Percentiles rank a stretch among this genome's conserved stretches.
Evolutionary conservation across 53 echinoderm and acorn worm species (phyloP).

Genomic region (Apostichopus leukothele): DNA sequence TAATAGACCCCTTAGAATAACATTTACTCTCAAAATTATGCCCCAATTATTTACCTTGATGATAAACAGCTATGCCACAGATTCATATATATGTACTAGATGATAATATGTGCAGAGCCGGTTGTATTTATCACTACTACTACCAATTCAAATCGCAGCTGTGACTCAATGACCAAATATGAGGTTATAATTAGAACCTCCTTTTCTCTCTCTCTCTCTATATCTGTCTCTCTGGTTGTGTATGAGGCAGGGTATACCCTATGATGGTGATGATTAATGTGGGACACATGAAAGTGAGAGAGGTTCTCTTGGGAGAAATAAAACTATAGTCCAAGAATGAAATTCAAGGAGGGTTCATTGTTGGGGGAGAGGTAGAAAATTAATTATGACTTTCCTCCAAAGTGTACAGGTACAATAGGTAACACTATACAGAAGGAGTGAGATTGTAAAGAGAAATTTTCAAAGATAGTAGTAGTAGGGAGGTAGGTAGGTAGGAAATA

Average conservation of each 20-base stretch:
- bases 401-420: too few species aligned
- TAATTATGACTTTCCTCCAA: background rate
- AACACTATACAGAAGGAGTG: too few species aligned
- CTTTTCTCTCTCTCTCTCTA: background rate
- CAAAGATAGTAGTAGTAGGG: too few species aligned
- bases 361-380: background rate
- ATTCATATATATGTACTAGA: background rate
- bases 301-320: conserved; percentile 18
- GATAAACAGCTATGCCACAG: background rate
- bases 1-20: background rate
- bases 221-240: background rate
- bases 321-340: background rate
- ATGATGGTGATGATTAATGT: conserved; percentile 9
- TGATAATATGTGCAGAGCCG: background rate
- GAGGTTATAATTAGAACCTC: background rate
- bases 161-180: background rate
- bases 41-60: background rate
- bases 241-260: background rate
- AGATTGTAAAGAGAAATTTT: too few species aligned
- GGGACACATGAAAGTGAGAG: conserved; percentile 24
- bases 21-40: background rate
- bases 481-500: too few species aligned
- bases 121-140: too few species aligned
- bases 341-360: background rate
- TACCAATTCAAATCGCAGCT: too few species aligned